Evolutionary conservation across 2,888 invertebrate genomes (phyloP).

Genomic region (Gortyna flavago): DNA sequence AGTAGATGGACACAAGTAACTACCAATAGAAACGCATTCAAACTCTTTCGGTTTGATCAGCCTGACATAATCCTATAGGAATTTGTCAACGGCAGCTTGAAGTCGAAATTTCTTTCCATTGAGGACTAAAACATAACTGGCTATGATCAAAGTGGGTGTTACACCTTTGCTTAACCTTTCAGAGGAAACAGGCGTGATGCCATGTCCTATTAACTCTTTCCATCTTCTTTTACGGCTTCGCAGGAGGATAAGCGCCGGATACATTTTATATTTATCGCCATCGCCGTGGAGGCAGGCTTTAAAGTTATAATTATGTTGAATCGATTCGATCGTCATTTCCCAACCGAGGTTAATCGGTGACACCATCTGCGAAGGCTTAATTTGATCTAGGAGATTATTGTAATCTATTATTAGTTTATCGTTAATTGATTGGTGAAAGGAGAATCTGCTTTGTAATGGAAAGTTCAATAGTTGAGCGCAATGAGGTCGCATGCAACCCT

Average conservation of each 20-base stretch:
- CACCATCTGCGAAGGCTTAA: constrained; percentile 29
- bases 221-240: constrained; percentile 41
- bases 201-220: constrained; percentile 22
- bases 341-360: constrained; percentile 37
- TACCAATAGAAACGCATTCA: neutral
- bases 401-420: constrained; percentile 31
- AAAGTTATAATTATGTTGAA: constrained; percentile 47
- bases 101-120: neutral
- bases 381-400: constrained; percentile 38
- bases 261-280: constrained; percentile 28
- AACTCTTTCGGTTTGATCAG: neutral
- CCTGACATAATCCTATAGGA: neutral
- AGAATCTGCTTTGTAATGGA: neutral
- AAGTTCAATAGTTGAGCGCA: constrained; percentile 8
- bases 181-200: neutral
- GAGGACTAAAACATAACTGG: neutral
- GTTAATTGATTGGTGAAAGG: constrained; percentile 10
- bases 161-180: neutral
- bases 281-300: neutral
- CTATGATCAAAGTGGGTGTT: neutral
- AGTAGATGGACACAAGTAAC: neutral
- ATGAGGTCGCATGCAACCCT: neutral
- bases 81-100: neutral
- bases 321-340: constrained; percentile 33
- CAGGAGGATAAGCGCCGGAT: constrained; percentile 28